Evolutionary conservation across 2,113 vertebrate genomes (phyloP).

Genomic region (Gambusia holbrooki): DNA sequence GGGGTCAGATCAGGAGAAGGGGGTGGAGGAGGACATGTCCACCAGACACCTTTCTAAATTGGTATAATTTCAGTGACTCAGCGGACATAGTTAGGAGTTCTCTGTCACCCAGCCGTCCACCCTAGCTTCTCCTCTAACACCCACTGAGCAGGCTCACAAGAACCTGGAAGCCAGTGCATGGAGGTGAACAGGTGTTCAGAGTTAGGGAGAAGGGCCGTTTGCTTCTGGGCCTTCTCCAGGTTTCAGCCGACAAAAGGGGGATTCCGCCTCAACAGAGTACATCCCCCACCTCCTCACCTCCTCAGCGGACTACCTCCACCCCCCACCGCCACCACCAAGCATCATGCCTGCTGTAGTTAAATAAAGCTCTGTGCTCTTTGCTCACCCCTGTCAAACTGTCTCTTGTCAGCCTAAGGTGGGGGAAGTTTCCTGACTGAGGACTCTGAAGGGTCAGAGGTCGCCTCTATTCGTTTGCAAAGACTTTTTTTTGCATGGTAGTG

Average conservation of each 20-base stretch:
- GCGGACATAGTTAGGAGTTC: slow-evolving; percentile 78
- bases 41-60: slow-evolving; percentile 84
- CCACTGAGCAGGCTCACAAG: slow-evolving; percentile 41
- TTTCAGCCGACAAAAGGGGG: slow-evolving; percentile 16
- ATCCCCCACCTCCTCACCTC: neutral
- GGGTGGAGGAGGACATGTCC: slow-evolving; percentile 53
- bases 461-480: neutral
- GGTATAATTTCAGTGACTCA: slow-evolving; percentile 85
- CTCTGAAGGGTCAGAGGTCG: slow-evolving; percentile 55
- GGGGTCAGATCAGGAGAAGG: slow-evolving; percentile 6
- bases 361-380: slow-evolving; percentile 73
- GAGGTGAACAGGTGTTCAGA: slow-evolving; percentile 75
- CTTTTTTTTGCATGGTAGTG: neutral
- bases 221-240: slow-evolving; percentile 16
- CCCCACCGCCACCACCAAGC: neutral
- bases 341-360: slow-evolving; percentile 55
- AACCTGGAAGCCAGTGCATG: slow-evolving; percentile 54
- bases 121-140: neutral
- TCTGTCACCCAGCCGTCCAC: slow-evolving; percentile 66
- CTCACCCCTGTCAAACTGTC: slow-evolving; percentile 44
- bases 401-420: slow-evolving; percentile 51
- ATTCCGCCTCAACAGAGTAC: slow-evolving; percentile 16
- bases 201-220: slow-evolving; percentile 17
- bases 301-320: neutral
- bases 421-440: slow-evolving; percentile 50